Conservation (phyloP, 2,113 vertebrate species). For the Sphyrna mokarran region DNA sequence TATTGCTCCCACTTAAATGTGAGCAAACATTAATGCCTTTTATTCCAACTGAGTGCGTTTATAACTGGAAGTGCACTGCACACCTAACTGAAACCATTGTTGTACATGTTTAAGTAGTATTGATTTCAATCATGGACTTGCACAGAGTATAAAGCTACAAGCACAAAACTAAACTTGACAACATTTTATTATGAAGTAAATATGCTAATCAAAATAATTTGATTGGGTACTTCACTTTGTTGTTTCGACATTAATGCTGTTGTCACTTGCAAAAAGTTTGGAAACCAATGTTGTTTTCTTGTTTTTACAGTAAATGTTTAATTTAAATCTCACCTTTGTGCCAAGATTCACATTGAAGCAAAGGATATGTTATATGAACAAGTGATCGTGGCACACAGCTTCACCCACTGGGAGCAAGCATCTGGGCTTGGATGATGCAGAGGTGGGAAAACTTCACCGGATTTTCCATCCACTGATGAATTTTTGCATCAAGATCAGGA, state of each 20-base stretch:
- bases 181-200: conserved; percentile 11
- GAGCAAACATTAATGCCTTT: not conserved
- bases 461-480: not conserved
- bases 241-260: not conserved
- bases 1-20: not conserved
- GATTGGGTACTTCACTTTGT: not conserved
- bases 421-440: not conserved
- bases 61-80: not conserved
- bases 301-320: not conserved
- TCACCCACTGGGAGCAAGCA: not conserved
- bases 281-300: not conserved
- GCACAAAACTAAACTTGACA: not conserved
- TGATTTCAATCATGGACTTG: conserved; percentile 17
- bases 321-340: not conserved
- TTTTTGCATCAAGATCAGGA: not conserved
- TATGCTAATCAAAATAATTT: not conserved
- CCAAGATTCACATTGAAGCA: not conserved
- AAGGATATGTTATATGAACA: not conserved
- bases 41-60: conserved; percentile 23
- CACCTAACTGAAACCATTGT: conserved; percentile 1
- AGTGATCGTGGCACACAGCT: not conserved
- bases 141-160: not conserved
- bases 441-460: not conserved
- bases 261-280: not conserved
- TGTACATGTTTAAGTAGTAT: not conserved